Conservation (phyloP, 2,797 vertebrate genomes). For the Hippopotamyrus pictus region DNA sequence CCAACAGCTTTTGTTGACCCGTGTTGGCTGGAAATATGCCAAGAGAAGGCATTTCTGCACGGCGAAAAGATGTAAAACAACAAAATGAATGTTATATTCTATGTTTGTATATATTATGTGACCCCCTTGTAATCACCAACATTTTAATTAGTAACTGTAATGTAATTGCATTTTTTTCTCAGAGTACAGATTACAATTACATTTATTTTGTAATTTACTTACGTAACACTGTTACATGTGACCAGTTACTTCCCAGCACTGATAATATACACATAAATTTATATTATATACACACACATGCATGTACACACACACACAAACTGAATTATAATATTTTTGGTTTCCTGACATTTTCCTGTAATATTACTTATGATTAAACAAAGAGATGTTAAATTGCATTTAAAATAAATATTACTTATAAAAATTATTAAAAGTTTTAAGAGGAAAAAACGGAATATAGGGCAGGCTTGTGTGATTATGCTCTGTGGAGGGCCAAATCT, state of each 20-base stretch:
- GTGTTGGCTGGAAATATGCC: neutral
- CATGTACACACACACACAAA: neutral
- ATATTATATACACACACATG: neutral
- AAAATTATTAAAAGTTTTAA: neutral
- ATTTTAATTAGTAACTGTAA: neutral
- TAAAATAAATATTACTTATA: neutral
- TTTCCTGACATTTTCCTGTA: neutral
- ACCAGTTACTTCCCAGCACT: neutral
- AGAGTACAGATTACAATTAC: neutral
- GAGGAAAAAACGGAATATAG: neutral
- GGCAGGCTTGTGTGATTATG: neutral
- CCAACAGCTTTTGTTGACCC: neutral
- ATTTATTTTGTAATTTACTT: neutral
- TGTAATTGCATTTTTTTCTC: neutral
- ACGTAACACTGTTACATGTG: neutral
- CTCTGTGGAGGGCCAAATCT: neutral
- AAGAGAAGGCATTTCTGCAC: neutral
- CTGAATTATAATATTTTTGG: neutral
- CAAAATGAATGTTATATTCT: neutral
- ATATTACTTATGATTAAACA: neutral
- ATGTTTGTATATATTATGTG: neutral
- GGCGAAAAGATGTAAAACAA: neutral
- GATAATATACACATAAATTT: neutral
- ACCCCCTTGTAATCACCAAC: neutral
- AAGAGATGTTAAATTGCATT: neutral